Base-by-base conservation (phyloP, 2,797 vertebrate species). In the Carcharodon carcharias region DNA sequence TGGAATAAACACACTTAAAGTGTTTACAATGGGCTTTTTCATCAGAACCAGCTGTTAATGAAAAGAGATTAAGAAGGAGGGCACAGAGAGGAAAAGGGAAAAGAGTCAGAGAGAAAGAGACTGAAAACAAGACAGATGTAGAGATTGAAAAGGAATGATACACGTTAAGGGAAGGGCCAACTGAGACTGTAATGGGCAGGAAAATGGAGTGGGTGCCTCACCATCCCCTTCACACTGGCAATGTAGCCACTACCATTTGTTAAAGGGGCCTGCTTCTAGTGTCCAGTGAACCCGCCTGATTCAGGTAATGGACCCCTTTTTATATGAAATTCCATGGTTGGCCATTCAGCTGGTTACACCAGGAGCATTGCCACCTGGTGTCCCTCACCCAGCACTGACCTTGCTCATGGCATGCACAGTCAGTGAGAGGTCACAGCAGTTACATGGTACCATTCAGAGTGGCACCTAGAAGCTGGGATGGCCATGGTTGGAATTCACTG, bases 31-130 rank as follows among this genome's bases (percentile, higher is more conserved):
- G 93, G 23, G 45, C 67, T 71, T 95, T 73, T 65, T 95, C 69
- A 95, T 95, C 94, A n/a, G 50, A 95, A 77, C 73, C 94, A 95
- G 94, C 94, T 95, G 94, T 58, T 16, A 9, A 21, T 95, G 69
- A 31, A 77, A 95, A 71, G 23, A 71, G 67, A 73, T n/a, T 45
- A 58, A 56, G 56, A 63, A 12, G 11, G 35, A 63, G 31, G 28
- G 6, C 5, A 56, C 5, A 5, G 67, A 31, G 58, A 35, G 45
- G 23, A 54, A 50, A n/a, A 21, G n/a, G 40, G 65, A 95, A 28
- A 58, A 7, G 45, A 56, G 50, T 1, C 69, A 95, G 50, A 56
- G 50, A 56, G 69, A 35, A 8, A 54, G 69, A 7, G 94, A 35
- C 40, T 0, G 40, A 54, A 54, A 94, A 45, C 0, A 23, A 65